Conservation (phyloP, 2,888 invertebrate genomes). For the Sipha maydis region DNA sequence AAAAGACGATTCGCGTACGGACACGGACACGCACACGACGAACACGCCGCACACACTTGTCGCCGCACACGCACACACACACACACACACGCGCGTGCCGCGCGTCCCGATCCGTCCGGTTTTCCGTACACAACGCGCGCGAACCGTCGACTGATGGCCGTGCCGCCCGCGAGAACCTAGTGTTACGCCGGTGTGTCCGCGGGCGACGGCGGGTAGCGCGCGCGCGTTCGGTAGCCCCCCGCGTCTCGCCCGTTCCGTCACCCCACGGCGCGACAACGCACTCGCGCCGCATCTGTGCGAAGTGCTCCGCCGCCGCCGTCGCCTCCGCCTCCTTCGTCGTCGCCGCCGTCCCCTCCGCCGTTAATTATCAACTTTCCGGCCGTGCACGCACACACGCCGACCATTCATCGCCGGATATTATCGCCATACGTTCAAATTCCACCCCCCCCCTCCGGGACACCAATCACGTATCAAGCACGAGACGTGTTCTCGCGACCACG, state of each 20-base stretch:
- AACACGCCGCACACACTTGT: too few species aligned
- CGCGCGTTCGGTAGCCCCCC: conserved; percentile 39
- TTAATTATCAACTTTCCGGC: conserved; percentile 59
- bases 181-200: neutral
- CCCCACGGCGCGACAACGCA: neutral
- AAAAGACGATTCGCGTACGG: too few species aligned
- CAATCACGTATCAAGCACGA: neutral
- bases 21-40: too few species aligned
- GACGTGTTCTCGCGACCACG: neutral
- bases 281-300: neutral
- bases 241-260: conserved; percentile 32
- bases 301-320: neutral
- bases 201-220: conserved; percentile 36
- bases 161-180: conserved; percentile 22
- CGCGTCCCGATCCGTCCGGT: conserved; percentile 9
- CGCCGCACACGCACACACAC: neutral
- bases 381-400: neutral
- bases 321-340: too few species aligned
- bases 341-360: conserved; percentile 3
- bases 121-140: conserved; percentile 51
- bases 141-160: conserved; percentile 49
- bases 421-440: conserved; percentile 41
- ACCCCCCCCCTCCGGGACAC: neutral
- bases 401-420: conserved; percentile 59
- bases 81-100: neutral